These are phyloP conservation scores for Chrysochloris asiatica DNA, from an alignment of 2,113 vertebrate species.

Conservation along the genomic window DNA sequence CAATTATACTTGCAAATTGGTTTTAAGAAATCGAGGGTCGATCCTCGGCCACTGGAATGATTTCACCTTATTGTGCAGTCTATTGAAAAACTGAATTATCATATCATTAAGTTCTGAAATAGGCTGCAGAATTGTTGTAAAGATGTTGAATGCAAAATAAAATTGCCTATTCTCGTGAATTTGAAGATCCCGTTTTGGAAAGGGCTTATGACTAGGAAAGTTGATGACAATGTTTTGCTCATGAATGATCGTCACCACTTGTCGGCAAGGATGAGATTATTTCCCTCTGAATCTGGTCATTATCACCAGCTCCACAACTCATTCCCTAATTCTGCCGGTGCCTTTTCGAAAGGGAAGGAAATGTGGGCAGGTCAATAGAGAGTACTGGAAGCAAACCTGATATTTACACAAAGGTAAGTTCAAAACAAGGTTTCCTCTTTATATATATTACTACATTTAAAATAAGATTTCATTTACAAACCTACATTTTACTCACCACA, in stretches of 20 bases:
- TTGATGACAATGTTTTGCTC: conserved; percentile 9
- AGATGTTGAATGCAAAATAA: conserved; percentile 46
- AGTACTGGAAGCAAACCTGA: not conserved
- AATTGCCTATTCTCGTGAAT: conserved; percentile 6
- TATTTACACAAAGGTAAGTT: not conserved
- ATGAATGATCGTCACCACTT: not conserved
- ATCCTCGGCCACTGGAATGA: conserved; percentile 49
- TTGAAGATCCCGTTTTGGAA: not conserved
- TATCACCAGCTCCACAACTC: not conserved
- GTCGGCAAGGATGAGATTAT: conserved; percentile 5
- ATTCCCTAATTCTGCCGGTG: not conserved
- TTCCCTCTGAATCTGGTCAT: conserved; percentile 18
- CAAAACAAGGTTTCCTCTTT: not conserved
- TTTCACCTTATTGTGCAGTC: conserved; percentile 44
- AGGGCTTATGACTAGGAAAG: conserved; percentile 23
- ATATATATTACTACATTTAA: conserved; percentile 14
- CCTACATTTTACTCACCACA: not conserved
- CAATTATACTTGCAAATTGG: conserved; percentile 61
- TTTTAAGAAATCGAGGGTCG: conserved; percentile 57
- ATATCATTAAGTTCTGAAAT: conserved; percentile 54
- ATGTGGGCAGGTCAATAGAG: not conserved
- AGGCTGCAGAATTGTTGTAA: conserved; percentile 4
- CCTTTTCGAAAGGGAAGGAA: conserved; percentile 34
- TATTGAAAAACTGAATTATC: conserved; percentile 61
- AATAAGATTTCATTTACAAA: conserved; percentile 32